Percentiles rank a stretch among this genome's conserved stretches.
Evolutionary conservation across 2,113 vertebrate species (phyloP).

Genomic region (Oryctolagus cuniculus): mOryCun1.1 NC_091436.1:12025501-12026000

Average conservation of each 20-base stretch:
- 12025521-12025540: too few relatives aligned
- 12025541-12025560: too few relatives aligned
- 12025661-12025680: neutral
- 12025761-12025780: neutral
- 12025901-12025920: neutral
- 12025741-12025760: neutral
- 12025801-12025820: neutral
- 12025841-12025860: too few relatives aligned
- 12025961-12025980: too few relatives aligned
- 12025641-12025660: neutral
- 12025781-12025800: neutral
- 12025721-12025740: neutral
- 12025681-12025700: accelerated
- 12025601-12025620: neutral
- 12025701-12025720: neutral
- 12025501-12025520: too few relatives aligned
- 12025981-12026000: neutral
- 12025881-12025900: neutral
- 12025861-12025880: neutral
- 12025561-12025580: too few relatives aligned
- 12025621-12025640: neutral
- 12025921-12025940: neutral
- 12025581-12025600: too few relatives aligned
- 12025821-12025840: neutral
- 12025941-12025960: neutral